These are phyloP conservation scores for Myzus persicae DNA, from an alignment of 1,140 invertebrate species.

Conservation along the genomic window DNA sequence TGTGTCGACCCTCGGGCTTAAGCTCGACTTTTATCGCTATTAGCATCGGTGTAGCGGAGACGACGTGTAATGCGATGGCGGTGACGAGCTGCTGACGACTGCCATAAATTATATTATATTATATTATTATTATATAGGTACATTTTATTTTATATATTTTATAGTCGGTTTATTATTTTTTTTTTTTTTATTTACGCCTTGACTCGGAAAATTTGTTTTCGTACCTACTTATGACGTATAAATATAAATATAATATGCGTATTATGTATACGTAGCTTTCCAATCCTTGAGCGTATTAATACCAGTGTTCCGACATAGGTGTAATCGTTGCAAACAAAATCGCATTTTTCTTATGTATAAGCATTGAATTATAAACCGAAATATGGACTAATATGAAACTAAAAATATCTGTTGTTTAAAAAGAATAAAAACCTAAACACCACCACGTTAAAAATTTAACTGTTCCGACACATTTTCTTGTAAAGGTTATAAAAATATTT, in stretches of 20 bases:
- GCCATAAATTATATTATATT: neutral
- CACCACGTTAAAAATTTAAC: neutral
- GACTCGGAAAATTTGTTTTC: conserved; percentile 25
- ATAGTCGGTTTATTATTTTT: neutral
- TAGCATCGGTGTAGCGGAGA: neutral
- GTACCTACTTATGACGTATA: too few species aligned
- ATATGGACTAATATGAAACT: neutral
- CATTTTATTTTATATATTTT: neutral
- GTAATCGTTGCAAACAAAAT: too few species aligned
- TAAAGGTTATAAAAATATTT: neutral
- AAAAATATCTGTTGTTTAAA: neutral
- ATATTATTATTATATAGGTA: neutral
- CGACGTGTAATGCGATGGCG: neutral
- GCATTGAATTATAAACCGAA: neutral
- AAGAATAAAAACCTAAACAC: too few species aligned
- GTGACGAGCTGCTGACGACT: neutral
- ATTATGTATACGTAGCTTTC: too few species aligned
- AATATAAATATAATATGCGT: too few species aligned
- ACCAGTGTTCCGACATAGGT: too few species aligned
- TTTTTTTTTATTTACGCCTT: neutral
- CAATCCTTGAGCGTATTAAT: too few species aligned
- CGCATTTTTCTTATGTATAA: too few species aligned
- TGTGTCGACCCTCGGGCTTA: conserved; percentile 29
- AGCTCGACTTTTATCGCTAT: conserved; percentile 54
- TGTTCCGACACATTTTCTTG: neutral